Evolutionary conservation across 1,140 invertebrate species (phyloP), one percentile per base, ranked within the genome.

Genomic region (Papilio dardanus): DNA sequence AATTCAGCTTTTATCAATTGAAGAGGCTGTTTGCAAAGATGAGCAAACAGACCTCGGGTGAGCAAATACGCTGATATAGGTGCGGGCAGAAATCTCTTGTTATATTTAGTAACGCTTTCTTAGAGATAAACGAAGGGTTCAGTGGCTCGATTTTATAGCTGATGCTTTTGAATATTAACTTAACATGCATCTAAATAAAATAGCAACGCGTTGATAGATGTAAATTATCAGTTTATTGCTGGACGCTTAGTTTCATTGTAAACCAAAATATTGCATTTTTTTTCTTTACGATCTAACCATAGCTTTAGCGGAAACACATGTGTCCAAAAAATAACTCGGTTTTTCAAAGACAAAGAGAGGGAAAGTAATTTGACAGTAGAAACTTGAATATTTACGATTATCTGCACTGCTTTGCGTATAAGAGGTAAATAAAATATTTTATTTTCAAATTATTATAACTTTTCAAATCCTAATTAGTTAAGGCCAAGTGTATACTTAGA

Each of bases 1-100:
- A 74, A 62, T 46, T 40, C 78, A 40, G 77, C 74, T 68, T 65
- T 14, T 62, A 28, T 81, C 28, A 71, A 76, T 86, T 86, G 67
- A 62, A 74, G 19, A 76, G 37, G 74, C 75, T 90, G 88, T 83
- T 87, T 89, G 88, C 86, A 87, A 88, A 88, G 88, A 87, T 85
- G 82, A 88, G 86, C 88, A 92, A 92, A 92, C 88, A 91, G 89
- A 87, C 88, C 77, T 80, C 78, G 88, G 90, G 88, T 87, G 85
- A 84, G 90, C 82, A 91, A 92, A 92, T 91, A 92, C 83, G 89
- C 88, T 92, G 91, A 92, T 86, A 86, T 87, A 89, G 91, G 82
- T 80, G 84, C 81, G 83, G 81, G 83, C 82, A 85, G 85, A 88
- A 88, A 87, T 87, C 83, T 77, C 84, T 79, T 80, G 76, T 79